Conservation (phyloP, 2,797 vertebrate genomes). For the Labroides dimidiatus region DNA sequence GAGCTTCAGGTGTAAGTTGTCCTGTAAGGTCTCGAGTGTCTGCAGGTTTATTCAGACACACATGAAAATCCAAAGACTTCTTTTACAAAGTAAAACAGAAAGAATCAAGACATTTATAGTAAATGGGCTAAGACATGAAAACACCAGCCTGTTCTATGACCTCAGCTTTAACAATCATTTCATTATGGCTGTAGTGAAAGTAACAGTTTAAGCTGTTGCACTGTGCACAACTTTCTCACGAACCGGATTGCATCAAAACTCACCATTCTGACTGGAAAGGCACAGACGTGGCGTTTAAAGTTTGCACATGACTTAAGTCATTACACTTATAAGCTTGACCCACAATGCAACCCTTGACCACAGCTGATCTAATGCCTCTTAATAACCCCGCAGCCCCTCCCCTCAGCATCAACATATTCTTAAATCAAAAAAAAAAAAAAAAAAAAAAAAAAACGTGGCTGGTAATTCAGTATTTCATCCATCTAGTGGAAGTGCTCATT, state of each 20-base stretch:
- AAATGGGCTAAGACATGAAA: constrained; percentile 23
- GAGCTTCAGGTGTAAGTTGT: no score
- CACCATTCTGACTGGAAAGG: constrained; percentile 54
- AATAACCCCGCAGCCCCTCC: constrained; percentile 20
- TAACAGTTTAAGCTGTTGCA: constrained; percentile 7
- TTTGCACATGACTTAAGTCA: constrained; percentile 54
- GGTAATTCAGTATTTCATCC: constrained; percentile 48
- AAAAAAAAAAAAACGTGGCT: constrained; percentile 27
- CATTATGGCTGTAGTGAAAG: constrained; percentile 10
- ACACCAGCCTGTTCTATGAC: neutral
- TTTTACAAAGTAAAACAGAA: neutral
- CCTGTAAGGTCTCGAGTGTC: constrained; percentile 24
- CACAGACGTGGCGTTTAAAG: constrained; percentile 55
- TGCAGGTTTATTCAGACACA: constrained; percentile 9
- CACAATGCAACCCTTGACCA: constrained; percentile 30
- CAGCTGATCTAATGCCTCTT: constrained; percentile 44
- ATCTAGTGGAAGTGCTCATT: constrained; percentile 57
- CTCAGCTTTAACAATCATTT: constrained; percentile 7
- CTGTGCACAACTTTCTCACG: constrained; percentile 12
- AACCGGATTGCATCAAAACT: constrained; percentile 11
- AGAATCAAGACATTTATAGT: neutral
- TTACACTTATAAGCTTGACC: constrained; percentile 35
- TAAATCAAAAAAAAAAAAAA: constrained; percentile 13
- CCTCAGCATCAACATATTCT: constrained; percentile 37
- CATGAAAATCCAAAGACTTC: neutral